Percentiles rank a stretch among this genome's conserved stretches.
Conservation (phyloP, 1,140 invertebrate genomes). For the Macrobrachium rosenbergii region DNA sequence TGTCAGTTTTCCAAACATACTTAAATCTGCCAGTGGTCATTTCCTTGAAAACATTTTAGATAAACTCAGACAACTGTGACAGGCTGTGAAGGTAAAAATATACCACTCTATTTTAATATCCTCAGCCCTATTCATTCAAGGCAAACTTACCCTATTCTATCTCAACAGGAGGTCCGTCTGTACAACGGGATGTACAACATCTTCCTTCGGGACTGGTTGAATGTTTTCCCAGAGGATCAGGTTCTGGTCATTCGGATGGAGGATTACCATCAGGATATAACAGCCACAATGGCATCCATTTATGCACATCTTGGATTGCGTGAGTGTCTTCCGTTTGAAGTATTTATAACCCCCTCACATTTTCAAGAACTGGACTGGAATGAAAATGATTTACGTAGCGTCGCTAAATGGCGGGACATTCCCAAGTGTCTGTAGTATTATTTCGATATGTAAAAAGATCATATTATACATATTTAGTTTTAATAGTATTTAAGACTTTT, state of each 20-base stretch:
- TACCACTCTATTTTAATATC: no score
- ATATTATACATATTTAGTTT: no score
- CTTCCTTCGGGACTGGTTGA: constrained; percentile 49
- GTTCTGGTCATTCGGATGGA: constrained; percentile 60
- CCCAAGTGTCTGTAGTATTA: no score
- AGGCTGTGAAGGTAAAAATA: no score
- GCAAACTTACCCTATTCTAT: neutral
- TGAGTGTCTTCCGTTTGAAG: neutral
- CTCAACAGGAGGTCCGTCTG: constrained; percentile 40
- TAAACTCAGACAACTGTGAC: no score
- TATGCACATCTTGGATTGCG: constrained; percentile 49
- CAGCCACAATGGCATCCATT: constrained; percentile 5
- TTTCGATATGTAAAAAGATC: no score
- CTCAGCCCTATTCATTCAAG: no score
- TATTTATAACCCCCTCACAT: neutral
- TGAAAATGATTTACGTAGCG: neutral
- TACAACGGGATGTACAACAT: constrained; percentile 56
- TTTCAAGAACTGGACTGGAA: neutral
- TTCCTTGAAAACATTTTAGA: no score
- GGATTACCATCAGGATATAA: constrained; percentile 45
- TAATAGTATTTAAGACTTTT: no score
- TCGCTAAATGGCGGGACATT: neutral
- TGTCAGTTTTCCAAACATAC: no score
- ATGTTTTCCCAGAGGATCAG: constrained; percentile 34
- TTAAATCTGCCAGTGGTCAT: no score